Conservation (phyloP, 2,113 vertebrate genomes). For the Aptenodytes forsteri region DNA sequence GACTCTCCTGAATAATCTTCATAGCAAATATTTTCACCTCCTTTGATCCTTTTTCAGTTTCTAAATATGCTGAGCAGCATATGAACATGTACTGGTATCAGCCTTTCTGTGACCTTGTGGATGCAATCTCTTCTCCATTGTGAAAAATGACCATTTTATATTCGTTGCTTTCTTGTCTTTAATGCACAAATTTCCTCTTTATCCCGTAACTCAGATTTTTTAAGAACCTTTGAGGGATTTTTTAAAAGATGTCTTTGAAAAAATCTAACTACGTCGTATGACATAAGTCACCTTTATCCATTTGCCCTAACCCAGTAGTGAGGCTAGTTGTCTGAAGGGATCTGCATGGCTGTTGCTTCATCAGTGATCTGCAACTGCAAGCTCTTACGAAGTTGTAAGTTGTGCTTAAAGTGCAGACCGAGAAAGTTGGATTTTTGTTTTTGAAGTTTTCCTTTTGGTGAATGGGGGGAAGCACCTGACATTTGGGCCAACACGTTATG, state of each 20-base stretch:
- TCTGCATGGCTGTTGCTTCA: not conserved
- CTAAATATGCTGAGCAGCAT: not conserved
- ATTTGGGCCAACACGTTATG: not conserved
- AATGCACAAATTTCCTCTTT: not conserved
- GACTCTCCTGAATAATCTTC: not conserved
- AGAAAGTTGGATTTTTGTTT: not conserved
- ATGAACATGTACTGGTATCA: not conserved
- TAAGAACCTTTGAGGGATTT: not conserved
- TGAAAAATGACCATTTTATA: not conserved
- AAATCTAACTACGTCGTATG: not conserved
- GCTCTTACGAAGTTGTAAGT: not conserved
- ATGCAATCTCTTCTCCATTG: not conserved
- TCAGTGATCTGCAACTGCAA: not conserved
- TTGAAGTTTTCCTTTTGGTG: not conserved
- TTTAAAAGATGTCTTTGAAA: not conserved
- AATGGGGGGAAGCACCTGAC: not conserved
- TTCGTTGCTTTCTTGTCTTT: not conserved
- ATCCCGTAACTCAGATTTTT: not conserved
- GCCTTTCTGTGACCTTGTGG: not conserved
- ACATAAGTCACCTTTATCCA: not conserved
- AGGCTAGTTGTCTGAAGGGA: not conserved
- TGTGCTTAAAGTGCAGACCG: not conserved
- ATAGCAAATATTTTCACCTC: not conserved
- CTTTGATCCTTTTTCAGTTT: not conserved
- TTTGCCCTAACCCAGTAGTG: too few species aligned